Conservation (phyloP, 2,797 vertebrate genomes). For the Bovichtus diacanthus region DNA sequence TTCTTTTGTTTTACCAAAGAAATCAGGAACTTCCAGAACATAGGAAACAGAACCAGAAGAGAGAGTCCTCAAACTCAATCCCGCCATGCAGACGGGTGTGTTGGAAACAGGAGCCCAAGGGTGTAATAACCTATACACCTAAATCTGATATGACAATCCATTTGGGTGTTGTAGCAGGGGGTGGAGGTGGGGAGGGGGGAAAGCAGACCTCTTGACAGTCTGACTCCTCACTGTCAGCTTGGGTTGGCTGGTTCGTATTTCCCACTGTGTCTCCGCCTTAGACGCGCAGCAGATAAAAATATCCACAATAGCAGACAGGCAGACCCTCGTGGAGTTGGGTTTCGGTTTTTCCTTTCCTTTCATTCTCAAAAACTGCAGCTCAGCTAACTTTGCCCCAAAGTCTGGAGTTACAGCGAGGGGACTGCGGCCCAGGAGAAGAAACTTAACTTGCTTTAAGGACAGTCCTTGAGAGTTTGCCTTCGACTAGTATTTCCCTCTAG, state of each 20-base stretch:
- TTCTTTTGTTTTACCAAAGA: slow-evolving; percentile 58
- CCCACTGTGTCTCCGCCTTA: slow-evolving; percentile 83
- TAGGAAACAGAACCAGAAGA: slow-evolving; percentile 59
- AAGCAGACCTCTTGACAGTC: slow-evolving; percentile 82
- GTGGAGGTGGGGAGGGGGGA: slow-evolving; percentile 63
- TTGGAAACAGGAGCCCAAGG: slow-evolving; percentile 87
- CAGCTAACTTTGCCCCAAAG: slow-evolving; percentile 81
- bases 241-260: slow-evolving; percentile 85
- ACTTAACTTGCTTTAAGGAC: slow-evolving; percentile 72
- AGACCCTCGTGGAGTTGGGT: slow-evolving; percentile 82
- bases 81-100: slow-evolving; percentile 76
- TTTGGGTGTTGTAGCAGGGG: slow-evolving; percentile 86
- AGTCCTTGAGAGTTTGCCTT: slow-evolving; percentile 76
- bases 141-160: slow-evolving; percentile 90
- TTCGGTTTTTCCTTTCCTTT: slow-evolving; percentile 82
- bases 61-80: slow-evolving; percentile 82
- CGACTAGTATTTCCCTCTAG: slow-evolving; percentile 19
- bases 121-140: slow-evolving; percentile 92
- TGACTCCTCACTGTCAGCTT: slow-evolving; percentile 85
- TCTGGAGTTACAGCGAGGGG: slow-evolving; percentile 78
- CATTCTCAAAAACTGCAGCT: slow-evolving; percentile 86
- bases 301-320: slow-evolving; percentile 88
- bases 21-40: slow-evolving; percentile 58
- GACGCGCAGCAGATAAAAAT: slow-evolving; percentile 85
- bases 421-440: slow-evolving; percentile 62